Percentiles rank a stretch among this genome's conserved stretches.
These are phyloP conservation scores for Peribatodes rhomboidaria DNA, from an alignment of 2,888 invertebrate genomes.

Conservation along the genomic window DNA sequence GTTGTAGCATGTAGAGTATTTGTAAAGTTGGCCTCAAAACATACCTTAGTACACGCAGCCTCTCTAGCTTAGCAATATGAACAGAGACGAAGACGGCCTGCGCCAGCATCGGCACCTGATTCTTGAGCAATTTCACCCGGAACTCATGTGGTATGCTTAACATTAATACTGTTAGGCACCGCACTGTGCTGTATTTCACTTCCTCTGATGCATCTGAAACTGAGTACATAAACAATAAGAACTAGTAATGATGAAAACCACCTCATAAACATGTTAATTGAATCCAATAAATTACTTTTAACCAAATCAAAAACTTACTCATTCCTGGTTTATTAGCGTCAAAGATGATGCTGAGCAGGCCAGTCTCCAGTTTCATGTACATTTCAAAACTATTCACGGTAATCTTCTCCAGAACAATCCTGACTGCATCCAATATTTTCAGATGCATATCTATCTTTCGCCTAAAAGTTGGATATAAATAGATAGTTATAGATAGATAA, in stretches of 20 bases:
- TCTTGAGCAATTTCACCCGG: conserved; percentile 85
- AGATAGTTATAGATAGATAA: too few species aligned
- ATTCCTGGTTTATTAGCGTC: conserved; percentile 79
- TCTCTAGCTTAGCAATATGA: conserved; percentile 89
- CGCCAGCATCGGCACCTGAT: conserved; percentile 86
- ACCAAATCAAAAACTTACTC: conserved; percentile 69
- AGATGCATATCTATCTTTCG: conserved; percentile 80
- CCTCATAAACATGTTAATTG: too few species aligned
- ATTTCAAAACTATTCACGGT: conserved; percentile 79
- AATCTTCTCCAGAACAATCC: conserved; percentile 77
- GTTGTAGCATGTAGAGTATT: too few species aligned
- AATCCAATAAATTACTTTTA: neutral
- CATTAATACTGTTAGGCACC: conserved; percentile 83
- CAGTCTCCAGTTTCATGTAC: conserved; percentile 85
- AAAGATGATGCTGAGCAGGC: conserved; percentile 85
- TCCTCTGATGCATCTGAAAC: conserved; percentile 88
- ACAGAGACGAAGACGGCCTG: conserved; percentile 89
- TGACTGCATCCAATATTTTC: conserved; percentile 81
- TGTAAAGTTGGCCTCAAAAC: neutral
- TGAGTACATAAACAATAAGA: conserved; percentile 60
- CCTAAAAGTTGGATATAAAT: conserved; percentile 48
- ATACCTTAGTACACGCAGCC: conserved; percentile 88
- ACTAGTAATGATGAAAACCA: neutral
- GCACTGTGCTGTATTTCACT: conserved; percentile 86
- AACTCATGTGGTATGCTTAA: conserved; percentile 80